A percentile compares a stretch with the other conserved stretches of the same genome.
Evolutionary conservation across 2,888 invertebrate species (phyloP).

Genomic region (Hydroisotoma schaefferi): DNA sequence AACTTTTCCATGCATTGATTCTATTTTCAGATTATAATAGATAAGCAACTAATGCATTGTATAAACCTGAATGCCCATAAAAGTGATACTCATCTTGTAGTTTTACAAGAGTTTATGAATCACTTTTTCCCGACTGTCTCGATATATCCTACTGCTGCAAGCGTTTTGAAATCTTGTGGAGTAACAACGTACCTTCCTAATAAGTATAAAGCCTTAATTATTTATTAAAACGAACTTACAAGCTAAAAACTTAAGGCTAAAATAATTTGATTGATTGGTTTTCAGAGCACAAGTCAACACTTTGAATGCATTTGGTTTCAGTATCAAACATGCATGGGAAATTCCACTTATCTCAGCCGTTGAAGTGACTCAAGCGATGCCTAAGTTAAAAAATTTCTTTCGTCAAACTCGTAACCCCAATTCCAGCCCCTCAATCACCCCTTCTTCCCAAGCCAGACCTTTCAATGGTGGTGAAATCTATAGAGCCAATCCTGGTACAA

Average conservation of each 20-base stretch:
- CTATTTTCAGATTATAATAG: slow-evolving; percentile 32
- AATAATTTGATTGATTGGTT: slow-evolving; percentile 9
- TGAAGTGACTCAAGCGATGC: slow-evolving; percentile 14
- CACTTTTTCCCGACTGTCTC: slow-evolving; percentile 30
- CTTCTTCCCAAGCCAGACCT: no score
- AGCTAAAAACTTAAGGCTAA: background rate
- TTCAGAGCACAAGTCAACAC: slow-evolving; percentile 37
- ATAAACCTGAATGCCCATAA: slow-evolving; percentile 34
- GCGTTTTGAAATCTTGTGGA: slow-evolving; percentile 30
- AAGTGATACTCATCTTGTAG: slow-evolving; percentile 26
- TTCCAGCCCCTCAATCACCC: no score
- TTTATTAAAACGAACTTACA: background rate
- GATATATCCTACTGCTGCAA: slow-evolving; percentile 36
- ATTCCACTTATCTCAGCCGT: slow-evolving; percentile 24
- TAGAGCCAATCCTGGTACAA: no score
- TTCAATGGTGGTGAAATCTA: no score
- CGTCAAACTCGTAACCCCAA: no score
- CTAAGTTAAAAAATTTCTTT: slow-evolving; percentile 23
- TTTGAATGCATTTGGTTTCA: slow-evolving; percentile 38
- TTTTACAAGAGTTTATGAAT: slow-evolving; percentile 39
- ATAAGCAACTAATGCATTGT: slow-evolving; percentile 30
- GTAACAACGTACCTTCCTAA: slow-evolving; percentile 40
- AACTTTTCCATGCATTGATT: background rate
- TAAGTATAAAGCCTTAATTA: slow-evolving; percentile 12
- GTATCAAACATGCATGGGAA: slow-evolving; percentile 33